Percentiles rank a stretch among this genome's conserved stretches.
Evolutionary conservation across 2,113 vertebrate genomes (phyloP).

Genomic region (Gulo gulo): DNA sequence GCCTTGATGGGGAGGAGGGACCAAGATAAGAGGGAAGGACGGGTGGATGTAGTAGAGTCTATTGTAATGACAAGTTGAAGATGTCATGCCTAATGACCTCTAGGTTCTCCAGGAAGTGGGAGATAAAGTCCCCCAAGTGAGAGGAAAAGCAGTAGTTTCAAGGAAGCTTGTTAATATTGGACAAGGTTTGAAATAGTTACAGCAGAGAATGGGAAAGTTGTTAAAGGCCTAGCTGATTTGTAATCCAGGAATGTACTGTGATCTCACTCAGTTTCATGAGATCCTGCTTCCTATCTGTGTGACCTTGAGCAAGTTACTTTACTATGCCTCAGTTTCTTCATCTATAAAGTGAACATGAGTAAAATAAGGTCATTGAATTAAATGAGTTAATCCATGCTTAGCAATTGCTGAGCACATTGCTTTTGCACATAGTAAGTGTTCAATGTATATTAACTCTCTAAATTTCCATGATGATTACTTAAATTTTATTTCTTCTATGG

Average conservation of each 20-base stretch:
- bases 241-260: background rate
- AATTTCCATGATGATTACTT: background rate
- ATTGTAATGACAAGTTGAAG: background rate
- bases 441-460: background rate
- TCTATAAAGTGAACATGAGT: background rate
- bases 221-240: background rate
- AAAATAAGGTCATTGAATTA: background rate
- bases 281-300: background rate
- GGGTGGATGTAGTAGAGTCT: background rate
- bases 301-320: background rate
- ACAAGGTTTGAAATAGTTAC: background rate
- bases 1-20: background rate
- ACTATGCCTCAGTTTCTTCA: background rate
- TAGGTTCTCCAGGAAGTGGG: background rate
- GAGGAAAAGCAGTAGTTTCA: background rate
- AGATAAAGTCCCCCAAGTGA: background rate
- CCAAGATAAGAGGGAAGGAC: background rate
- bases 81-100: background rate
- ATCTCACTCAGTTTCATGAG: background rate
- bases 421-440: background rate
- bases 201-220: background rate
- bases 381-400: slow-evolving; percentile 3
- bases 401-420: background rate
- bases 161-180: slow-evolving; percentile 7
- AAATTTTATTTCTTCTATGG: slow-evolving; percentile 14